Evolutionary conservation across 1,140 invertebrate species (phyloP).

Genomic region (Leptoteleia sp.): DNA sequence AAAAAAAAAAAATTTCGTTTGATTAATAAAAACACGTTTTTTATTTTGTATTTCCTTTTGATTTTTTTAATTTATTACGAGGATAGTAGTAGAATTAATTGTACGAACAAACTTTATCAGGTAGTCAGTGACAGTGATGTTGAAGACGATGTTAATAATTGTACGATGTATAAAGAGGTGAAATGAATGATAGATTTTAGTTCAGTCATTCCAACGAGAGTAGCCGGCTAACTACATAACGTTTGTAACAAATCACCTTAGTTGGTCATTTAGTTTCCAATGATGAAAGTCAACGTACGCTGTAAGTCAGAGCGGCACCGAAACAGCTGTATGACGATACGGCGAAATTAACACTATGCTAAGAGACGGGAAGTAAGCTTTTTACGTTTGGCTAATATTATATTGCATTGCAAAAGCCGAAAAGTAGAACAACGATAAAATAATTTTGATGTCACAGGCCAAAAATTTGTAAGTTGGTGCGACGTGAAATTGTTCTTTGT

Average conservation of each 20-base stretch:
- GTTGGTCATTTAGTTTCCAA: conserved; percentile 3
- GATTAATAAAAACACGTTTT: conserved; percentile 7
- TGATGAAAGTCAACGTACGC: conserved; percentile 1
- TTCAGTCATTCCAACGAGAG: conserved; percentile 57
- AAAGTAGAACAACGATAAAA: too few species aligned
- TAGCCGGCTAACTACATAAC: conserved; percentile 28
- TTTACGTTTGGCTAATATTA: background rate
- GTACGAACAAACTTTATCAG: conserved; percentile 8
- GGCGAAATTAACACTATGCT: too few species aligned
- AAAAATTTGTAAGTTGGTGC: background rate
- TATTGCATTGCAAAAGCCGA: too few species aligned
- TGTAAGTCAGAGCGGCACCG: background rate
- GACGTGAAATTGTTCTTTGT: background rate
- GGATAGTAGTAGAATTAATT: conserved; percentile 13
- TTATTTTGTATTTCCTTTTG: too few species aligned
- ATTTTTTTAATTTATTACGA: conserved; percentile 14
- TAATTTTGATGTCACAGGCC: background rate
- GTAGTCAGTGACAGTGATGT: conserved; percentile 38
- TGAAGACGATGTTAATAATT: conserved; percentile 22
- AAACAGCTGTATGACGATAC: too few species aligned
- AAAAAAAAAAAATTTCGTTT: too few species aligned
- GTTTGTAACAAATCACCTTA: conserved; percentile 23
- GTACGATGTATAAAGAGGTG: conserved; percentile 14
- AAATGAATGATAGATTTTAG: conserved; percentile 50
- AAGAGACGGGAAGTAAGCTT: too few species aligned